Evolutionary conservation across 64 coral and sea anemone genomes (phyloP), one percentile per base, ranked within the genome.

Genomic region (Stichodactyla helianthus): DNA sequence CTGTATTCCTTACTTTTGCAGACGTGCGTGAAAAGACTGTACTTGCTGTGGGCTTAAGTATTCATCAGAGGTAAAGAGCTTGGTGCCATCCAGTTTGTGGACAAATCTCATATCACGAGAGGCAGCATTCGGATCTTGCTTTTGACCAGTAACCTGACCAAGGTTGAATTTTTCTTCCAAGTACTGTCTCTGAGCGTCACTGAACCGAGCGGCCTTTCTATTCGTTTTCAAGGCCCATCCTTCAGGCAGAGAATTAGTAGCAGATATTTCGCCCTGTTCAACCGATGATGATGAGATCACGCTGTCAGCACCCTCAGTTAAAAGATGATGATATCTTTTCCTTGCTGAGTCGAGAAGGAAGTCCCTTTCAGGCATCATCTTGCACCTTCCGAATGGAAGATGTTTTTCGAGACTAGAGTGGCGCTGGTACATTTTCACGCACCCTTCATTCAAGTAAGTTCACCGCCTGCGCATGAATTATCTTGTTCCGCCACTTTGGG

Each of bases 81-180:
- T 71, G 6, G 68, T 20, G 68, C 68, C 68, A 31, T 71, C 68
- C 68, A 71, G 6, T 8, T 71, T 71, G 6, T 25, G 68, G 68
- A 25, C 68, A 71, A 71, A 71, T 54, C 90, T 86, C 84, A 95
- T 86, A 67, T 95, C 87, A 79, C 61, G 58, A 64, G 94, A 87
- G 68, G 90, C 90, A 14, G 85, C 63, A 83, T 71, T 51, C 14
- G 89, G 56, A 82, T 91, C 93, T 54, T 79, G 53, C 52, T 95
- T 95, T 50, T 85, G 14, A 65, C 89, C 89, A 83, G 86, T 95
- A 17, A 67, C 70, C 52, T 87, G 23, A 52, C 93, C 93, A 65
- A 89, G 85, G 20, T 84, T 85, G 84, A 95, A 95, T 83, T 92
- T 92, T 78, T 95, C 67, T 62, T 89, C 79, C 35, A 92, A 83